Evolutionary conservation across 2,113 vertebrate genomes (phyloP).

Genomic region (Sinosuthora webbiana): DNA sequence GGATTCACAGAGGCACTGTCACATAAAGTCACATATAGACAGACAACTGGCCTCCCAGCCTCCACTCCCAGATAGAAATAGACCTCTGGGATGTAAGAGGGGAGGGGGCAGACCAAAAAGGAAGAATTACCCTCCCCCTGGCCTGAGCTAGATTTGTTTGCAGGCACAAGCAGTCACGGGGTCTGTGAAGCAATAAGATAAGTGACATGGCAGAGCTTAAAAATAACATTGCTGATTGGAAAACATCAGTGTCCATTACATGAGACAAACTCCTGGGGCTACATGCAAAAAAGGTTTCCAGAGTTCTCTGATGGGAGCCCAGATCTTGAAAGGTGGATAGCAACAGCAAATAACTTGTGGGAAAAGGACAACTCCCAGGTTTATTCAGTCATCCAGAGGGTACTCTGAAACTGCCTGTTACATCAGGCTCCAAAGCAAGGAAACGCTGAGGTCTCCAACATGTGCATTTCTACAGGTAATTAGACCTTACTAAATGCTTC

Average conservation of each 20-base stretch:
- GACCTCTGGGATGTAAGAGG: neutral
- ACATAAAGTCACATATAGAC: neutral
- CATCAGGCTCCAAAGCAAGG: neutral
- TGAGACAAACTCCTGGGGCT: neutral
- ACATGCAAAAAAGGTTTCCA: neutral
- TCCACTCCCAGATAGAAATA: neutral
- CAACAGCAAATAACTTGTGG: neutral
- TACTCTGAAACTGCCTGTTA: neutral
- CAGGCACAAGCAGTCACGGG: neutral
- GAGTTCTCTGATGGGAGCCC: neutral
- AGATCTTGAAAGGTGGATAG: neutral
- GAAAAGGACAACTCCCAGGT: neutral
- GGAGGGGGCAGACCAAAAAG: neutral
- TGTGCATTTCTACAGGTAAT: neutral
- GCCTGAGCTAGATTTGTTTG: neutral
- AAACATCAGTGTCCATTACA: neutral
- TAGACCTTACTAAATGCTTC: neutral
- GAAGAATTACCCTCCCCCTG: neutral
- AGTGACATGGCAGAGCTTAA: constrained; percentile 31
- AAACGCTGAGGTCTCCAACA: neutral
- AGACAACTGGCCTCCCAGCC: neutral
- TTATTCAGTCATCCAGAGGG: neutral
- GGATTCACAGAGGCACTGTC: neutral
- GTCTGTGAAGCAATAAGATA: constrained; percentile 7
- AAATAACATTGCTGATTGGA: constrained; percentile 43